Conservation (phyloP, 2,113 vertebrate genomes). For the Trichomycterus rosablanca region DNA sequence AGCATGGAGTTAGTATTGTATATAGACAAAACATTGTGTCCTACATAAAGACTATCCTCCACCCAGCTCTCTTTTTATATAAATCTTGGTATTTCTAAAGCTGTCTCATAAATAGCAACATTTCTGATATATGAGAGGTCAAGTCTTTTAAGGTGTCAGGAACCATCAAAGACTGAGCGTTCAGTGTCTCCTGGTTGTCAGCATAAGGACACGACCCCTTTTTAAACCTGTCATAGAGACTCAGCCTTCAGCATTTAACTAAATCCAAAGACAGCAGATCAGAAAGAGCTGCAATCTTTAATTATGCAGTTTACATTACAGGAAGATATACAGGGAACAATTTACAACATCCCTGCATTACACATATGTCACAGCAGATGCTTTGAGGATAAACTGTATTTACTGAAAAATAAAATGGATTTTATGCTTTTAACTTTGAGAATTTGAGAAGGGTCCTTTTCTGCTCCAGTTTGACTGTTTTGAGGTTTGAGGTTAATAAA, state of each 20-base stretch:
- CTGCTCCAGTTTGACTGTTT: no score
- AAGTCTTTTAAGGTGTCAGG: conserved; percentile 17
- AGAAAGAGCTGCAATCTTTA: background rate
- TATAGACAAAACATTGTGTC: background rate
- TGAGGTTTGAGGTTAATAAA: no score
- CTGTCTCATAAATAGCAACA: conserved; percentile 14
- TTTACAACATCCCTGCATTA: no score
- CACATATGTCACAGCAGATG: no score
- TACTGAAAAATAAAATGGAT: no score
- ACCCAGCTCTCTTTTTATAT: no score
- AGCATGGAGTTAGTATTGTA: background rate
- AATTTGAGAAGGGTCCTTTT: no score
- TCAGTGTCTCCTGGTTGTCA: conserved; percentile 22
- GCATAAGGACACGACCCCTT: conserved; percentile 6
- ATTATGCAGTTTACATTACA: background rate
- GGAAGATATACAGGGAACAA: background rate
- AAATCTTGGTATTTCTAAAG: conserved; percentile 4
- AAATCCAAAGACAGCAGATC: background rate
- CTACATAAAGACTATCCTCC: background rate
- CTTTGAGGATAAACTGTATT: no score
- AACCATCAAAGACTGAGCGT: conserved; percentile 15
- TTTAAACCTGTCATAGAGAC: conserved; percentile 8
- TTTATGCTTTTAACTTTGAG: no score
- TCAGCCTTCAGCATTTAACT: conserved; percentile 8
- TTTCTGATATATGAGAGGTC: conserved; percentile 19